Conservation (phyloP, 2,113 vertebrate genomes). For the Kobus ellipsiprymnus region DNA sequence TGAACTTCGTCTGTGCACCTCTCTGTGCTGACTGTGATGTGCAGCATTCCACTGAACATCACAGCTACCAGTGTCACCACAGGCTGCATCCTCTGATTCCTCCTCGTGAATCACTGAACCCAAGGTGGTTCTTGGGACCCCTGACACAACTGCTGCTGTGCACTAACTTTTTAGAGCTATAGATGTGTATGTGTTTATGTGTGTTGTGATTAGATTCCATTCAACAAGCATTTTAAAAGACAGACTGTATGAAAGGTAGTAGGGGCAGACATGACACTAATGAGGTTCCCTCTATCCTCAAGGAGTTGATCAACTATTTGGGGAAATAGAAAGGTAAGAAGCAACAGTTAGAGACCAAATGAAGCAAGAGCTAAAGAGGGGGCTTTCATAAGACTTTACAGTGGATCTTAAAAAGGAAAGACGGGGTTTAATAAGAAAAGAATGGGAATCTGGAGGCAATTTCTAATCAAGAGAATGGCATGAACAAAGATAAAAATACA, state of each 20-base stretch:
- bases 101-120: not conserved
- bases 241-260: not conserved
- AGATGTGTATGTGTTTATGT: not conserved
- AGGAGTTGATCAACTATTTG: not conserved
- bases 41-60: not conserved
- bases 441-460: not conserved
- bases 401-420: not conserved
- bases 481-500: not conserved
- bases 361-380: not conserved
- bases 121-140: not conserved
- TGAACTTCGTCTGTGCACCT: not conserved
- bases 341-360: conserved; percentile 13
- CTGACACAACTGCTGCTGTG: not conserved
- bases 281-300: not conserved
- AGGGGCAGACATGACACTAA: not conserved
- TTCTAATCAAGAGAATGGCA: not conserved
- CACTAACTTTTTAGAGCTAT: not conserved
- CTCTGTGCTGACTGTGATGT: not conserved
- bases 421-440: not conserved
- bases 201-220: not conserved
- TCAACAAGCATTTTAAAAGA: conserved; percentile 32
- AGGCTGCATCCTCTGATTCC: not conserved
- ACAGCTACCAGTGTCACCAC: not conserved
- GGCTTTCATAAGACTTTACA: not conserved
- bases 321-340: conserved; percentile 4